Evolutionary conservation across 2,113 vertebrate genomes (phyloP).

Genomic region (Damaliscus lunatus): DNA sequence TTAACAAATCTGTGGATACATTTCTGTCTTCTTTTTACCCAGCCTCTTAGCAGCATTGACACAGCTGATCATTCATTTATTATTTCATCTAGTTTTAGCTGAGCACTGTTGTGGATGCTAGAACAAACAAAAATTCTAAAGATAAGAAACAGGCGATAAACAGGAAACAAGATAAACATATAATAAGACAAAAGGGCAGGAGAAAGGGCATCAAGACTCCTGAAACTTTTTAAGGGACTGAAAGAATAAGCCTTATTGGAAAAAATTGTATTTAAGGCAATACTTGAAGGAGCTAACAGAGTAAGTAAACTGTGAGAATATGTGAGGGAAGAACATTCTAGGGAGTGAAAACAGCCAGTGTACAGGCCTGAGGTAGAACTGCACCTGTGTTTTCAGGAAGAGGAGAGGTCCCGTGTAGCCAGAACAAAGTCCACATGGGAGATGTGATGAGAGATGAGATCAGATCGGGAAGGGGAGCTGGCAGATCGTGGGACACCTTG

Average conservation of each 20-base stretch:
- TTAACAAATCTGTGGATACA: background rate
- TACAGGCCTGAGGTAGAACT: background rate
- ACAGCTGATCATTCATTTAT: background rate
- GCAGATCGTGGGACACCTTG: background rate
- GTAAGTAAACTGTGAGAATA: background rate
- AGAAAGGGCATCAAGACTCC: background rate
- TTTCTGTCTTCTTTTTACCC: background rate
- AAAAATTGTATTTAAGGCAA: background rate
- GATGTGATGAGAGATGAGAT: background rate
- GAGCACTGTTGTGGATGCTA: background rate
- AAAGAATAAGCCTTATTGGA: background rate
- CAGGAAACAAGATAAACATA: background rate
- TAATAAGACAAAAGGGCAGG: background rate
- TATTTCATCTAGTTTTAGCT: background rate
- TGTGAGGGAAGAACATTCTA: background rate
- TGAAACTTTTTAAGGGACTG: background rate
- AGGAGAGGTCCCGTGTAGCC: background rate
- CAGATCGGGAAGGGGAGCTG: background rate
- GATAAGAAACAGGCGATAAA: background rate
- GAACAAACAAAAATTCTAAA: background rate
- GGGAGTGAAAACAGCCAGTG: background rate
- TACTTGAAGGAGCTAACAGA: background rate
- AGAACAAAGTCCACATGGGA: background rate
- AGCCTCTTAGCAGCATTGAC: background rate
- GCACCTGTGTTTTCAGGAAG: background rate